Evolutionary conservation across 1,140 invertebrate genomes (phyloP), one percentile per base, ranked within the genome.

Genomic region (Idris sp.): DNA sequence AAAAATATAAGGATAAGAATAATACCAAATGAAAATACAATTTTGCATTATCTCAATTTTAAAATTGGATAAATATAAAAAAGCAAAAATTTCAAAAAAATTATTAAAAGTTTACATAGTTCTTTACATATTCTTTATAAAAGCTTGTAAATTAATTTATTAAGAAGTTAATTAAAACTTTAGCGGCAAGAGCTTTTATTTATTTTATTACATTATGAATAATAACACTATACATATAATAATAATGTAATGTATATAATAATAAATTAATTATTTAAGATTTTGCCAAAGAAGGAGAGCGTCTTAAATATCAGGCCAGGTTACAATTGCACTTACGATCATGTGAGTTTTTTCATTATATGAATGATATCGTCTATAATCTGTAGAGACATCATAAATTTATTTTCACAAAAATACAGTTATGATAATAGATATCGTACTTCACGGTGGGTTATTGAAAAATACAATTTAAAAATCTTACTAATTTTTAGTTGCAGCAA

Each of bases 241-340:
- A 38, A 44, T 31, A 38, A 48, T 40, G 18, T 7, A 8, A 31
- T n/a, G 53, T 8, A n/a, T n/a, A n/a, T n/a, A 7, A 77, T 56
- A 48, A 53, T 46, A 40, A 49, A 58, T 36, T 44, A 6, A 22
- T 11, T 67, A 43, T 56, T 58, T 38, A 61, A 86, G 85, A 85
- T 82, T 76, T 68, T 87, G 43, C 83, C 84, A 22, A 81, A 77
- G 44, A 84, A 79, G 71, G 76, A 83, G 13, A 87, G 83, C 64
- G 46, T 87, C 65, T 62, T 82, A 71, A 79, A 77, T 72, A 77
- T 87, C 41, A 83, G 73, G 49, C 84, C 84, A 11, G 77, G 75
- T 7, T 87, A 85, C 74, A 82, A 85, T 71, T 87, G 84, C 51
- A 80, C 87, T 64, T 79, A 82, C 49, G 82, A 87, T 41, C 86